Evolutionary conservation across 1,140 invertebrate species (phyloP).

Genomic region (Drosophila neocordata): DNA sequence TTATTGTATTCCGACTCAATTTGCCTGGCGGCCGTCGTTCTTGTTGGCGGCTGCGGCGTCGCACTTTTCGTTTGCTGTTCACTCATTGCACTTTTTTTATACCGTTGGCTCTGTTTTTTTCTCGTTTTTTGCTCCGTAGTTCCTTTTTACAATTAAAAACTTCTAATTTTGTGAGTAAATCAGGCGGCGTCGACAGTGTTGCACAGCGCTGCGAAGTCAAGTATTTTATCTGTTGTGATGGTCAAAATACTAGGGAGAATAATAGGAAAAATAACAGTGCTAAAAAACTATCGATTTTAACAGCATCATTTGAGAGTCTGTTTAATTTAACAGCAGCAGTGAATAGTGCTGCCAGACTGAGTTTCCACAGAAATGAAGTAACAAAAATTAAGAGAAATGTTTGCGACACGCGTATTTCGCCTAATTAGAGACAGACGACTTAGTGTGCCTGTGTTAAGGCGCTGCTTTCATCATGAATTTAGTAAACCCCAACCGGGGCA

Average conservation of each 20-base stretch:
- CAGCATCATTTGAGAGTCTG: not conserved
- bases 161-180: conserved; percentile 53
- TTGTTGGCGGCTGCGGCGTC: conserved; percentile 29
- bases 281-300: not conserved
- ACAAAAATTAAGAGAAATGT: conserved; percentile 42
- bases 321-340: too few species aligned
- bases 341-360: not conserved
- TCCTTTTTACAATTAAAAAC: conserved; percentile 36
- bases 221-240: too few species aligned
- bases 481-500: conserved; percentile 30
- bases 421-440: conserved; percentile 57
- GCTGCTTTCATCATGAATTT: conserved; percentile 77
- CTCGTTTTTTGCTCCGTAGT: not conserved
- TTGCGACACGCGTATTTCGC: conserved; percentile 60
- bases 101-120: conserved; percentile 26
- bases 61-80: conserved; percentile 41
- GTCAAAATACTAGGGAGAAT: too few species aligned
- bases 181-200: conserved; percentile 38
- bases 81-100: conserved; percentile 59
- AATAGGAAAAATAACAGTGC: too few species aligned
- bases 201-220: conserved; percentile 14
- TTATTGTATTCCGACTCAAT: conserved; percentile 87
- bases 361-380: conserved; percentile 3
- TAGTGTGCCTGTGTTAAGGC: conserved; percentile 57
- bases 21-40: conserved; percentile 39